These are phyloP conservation scores for Triplophysa rosa DNA, from an alignment of 2,113 vertebrate species.

Conservation along the genomic window DNA sequence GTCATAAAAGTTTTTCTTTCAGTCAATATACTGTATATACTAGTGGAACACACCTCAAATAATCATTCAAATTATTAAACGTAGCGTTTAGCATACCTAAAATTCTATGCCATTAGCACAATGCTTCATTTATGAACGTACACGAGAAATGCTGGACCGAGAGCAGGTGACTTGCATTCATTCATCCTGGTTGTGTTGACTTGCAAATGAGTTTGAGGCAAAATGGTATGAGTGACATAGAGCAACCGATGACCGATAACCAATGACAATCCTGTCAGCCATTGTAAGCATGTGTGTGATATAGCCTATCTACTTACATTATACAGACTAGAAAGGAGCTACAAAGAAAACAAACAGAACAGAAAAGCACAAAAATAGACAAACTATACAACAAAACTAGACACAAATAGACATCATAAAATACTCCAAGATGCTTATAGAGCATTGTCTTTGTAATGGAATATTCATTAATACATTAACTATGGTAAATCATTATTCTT, in stretches of 20 bases:
- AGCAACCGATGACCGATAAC: background rate
- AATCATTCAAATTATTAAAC: constrained; percentile 42
- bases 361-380: background rate
- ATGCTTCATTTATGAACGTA: constrained; percentile 47
- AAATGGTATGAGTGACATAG: background rate
- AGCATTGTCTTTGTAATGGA: background rate
- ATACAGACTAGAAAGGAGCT: background rate
- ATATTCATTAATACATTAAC: too few species aligned
- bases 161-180: constrained; percentile 57
- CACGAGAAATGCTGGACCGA: constrained; percentile 58
- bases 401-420: background rate
- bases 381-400: background rate
- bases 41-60: constrained; percentile 13
- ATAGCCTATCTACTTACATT: background rate
- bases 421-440: background rate
- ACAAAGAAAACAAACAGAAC: background rate
- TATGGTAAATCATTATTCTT: too few species aligned
- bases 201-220: constrained; percentile 17
- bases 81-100: constrained; percentile 48
- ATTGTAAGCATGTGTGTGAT: background rate
- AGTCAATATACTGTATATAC: background rate
- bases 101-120: constrained; percentile 67
- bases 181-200: constrained; percentile 59
- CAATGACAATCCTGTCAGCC: background rate
- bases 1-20: too few species aligned